These are phyloP conservation scores for Xylota segnis DNA, from an alignment of 2,888 invertebrate species.

Conservation along the genomic window DNA sequence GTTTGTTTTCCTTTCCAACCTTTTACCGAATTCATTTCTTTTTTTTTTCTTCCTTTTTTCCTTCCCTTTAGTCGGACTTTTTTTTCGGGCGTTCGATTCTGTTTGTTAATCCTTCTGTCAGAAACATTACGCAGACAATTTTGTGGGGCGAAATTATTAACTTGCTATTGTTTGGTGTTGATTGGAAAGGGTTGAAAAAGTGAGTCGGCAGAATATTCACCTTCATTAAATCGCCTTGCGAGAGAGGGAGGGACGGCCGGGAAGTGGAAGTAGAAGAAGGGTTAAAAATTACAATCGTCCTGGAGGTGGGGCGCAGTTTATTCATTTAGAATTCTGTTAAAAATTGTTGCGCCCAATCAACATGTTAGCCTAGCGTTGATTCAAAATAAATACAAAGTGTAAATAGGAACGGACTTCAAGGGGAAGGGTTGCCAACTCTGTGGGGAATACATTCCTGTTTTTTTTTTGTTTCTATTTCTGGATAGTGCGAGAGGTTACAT, in stretches of 20 bases:
- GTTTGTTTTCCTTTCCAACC: slow-evolving; percentile 23
- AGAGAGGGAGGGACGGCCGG: not conserved
- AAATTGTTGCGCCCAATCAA: slow-evolving; percentile 71
- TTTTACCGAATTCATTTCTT: slow-evolving; percentile 37
- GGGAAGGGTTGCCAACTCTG: not conserved
- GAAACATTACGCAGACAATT: slow-evolving; percentile 52
- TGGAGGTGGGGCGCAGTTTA: not conserved
- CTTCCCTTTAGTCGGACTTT: not conserved
- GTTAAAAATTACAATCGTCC: slow-evolving; percentile 39
- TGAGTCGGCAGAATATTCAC: slow-evolving; percentile 43
- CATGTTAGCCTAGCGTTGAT: slow-evolving; percentile 52
- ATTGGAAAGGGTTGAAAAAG: slow-evolving; percentile 61
- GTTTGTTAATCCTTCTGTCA: slow-evolving; percentile 58
- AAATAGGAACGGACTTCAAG: slow-evolving; percentile 21
- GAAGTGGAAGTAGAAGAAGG: slow-evolving; percentile 40
- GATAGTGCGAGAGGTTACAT: not conserved
- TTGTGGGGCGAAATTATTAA: slow-evolving; percentile 59
- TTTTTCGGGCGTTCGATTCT: slow-evolving; percentile 2
- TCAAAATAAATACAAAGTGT: slow-evolving; percentile 52
- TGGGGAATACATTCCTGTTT: not conserved
- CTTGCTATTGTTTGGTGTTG: slow-evolving; percentile 64
- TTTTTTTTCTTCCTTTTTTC: slow-evolving; percentile 4
- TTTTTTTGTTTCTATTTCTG: not conserved
- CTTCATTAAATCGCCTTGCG: slow-evolving; percentile 50
- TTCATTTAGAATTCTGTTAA: slow-evolving; percentile 45